Evolutionary conservation across 2,888 invertebrate genomes (phyloP).

Genomic region (Clanis bilineata): DNA sequence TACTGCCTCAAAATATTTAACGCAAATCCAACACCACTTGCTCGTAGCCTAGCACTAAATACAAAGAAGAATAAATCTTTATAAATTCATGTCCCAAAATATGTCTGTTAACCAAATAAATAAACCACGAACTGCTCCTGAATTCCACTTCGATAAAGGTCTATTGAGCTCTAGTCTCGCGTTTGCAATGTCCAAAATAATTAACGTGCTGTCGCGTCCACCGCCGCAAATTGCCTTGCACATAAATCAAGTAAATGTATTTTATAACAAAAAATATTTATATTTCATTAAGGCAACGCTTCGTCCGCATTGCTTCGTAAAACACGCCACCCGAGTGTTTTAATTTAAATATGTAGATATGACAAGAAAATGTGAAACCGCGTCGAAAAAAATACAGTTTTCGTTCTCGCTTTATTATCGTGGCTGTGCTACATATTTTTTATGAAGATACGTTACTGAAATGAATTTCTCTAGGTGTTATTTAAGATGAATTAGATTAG

Average conservation of each 20-base stretch:
- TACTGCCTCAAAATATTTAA: too few relatives aligned
- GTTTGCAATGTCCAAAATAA: constrained; percentile 21
- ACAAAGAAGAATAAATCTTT: not conserved
- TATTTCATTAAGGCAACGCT: constrained; percentile 42
- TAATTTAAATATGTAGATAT: constrained; percentile 40
- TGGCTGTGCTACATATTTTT: not conserved
- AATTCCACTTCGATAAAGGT: not conserved
- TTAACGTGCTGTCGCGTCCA: constrained; percentile 26
- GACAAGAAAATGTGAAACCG: constrained; percentile 5
- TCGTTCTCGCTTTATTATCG: not conserved
- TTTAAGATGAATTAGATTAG: not conserved
- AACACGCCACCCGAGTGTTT: constrained; percentile 35
- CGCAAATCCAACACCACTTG: too few relatives aligned
- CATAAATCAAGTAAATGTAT: constrained; percentile 29
- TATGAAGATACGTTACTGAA: not conserved
- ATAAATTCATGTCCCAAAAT: not conserved
- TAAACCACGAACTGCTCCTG: not conserved
- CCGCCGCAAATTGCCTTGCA: constrained; percentile 22
- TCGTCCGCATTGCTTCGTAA: constrained; percentile 29
- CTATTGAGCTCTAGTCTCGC: not conserved
- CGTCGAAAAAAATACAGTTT: not conserved
- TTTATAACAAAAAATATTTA: constrained; percentile 39
- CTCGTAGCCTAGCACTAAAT: too few relatives aligned
- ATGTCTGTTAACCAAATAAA: not conserved
- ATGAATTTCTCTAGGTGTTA: too few relatives aligned